These are phyloP conservation scores for Vesta saturnalis DNA, from an alignment of 2,888 invertebrate species.

Conservation along the genomic window DNA sequence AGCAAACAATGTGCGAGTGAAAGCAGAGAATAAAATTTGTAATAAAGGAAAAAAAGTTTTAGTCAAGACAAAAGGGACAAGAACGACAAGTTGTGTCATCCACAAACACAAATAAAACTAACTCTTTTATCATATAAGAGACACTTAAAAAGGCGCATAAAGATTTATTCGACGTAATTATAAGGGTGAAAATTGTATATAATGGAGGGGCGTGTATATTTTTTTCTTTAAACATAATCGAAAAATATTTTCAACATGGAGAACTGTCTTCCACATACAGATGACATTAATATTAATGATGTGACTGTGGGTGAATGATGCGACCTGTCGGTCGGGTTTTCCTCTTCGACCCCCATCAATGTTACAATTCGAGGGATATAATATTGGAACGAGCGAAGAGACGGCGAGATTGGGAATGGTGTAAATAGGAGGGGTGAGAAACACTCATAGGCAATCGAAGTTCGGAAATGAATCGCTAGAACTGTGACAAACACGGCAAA, in stretches of 20 bases:
- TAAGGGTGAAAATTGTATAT: slow-evolving; percentile 5
- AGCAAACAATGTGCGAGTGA: slow-evolving; percentile 8
- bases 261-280: slow-evolving; percentile 37
- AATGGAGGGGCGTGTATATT: slow-evolving; percentile 4
- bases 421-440: slow-evolving; percentile 42
- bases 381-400: slow-evolving; percentile 7
- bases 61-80: slow-evolving; percentile 3
- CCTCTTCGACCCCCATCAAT: slow-evolving; percentile 37
- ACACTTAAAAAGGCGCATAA: slow-evolving; percentile 21
- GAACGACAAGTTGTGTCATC: slow-evolving; percentile 12
- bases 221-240: neutral
- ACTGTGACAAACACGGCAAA: slow-evolving; percentile 47
- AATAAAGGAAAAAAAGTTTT: slow-evolving; percentile 12
- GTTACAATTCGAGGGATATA: slow-evolving; percentile 26
- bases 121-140: slow-evolving; percentile 23
- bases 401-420: slow-evolving; percentile 20
- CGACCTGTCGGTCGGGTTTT: slow-evolving; percentile 34
- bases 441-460: slow-evolving; percentile 45
- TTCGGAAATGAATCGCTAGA: slow-evolving; percentile 47
- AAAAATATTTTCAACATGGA: neutral
- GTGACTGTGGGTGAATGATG: slow-evolving; percentile 39
- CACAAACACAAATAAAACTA: slow-evolving; percentile 26
- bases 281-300: slow-evolving; percentile 45
- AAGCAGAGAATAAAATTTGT: slow-evolving; percentile 9
- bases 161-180: slow-evolving; percentile 20